These are phyloP conservation scores for Cheilosia variabilis DNA, from an alignment of 2,888 invertebrate genomes.

Conservation along the genomic window DNA sequence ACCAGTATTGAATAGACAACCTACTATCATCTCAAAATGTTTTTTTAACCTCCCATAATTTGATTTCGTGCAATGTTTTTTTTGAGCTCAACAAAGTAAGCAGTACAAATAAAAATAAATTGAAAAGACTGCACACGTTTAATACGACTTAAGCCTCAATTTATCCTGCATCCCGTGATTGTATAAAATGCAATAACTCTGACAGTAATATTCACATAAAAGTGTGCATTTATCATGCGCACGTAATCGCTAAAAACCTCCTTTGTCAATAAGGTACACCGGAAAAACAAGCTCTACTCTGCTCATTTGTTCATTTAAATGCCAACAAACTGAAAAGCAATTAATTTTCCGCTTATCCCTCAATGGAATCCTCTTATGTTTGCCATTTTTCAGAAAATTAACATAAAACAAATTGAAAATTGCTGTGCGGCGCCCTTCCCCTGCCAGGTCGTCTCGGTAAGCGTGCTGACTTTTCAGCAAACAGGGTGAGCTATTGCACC, in stretches of 20 bases:
- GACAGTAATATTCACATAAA: constrained; percentile 28
- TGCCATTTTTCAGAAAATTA: constrained; percentile 62
- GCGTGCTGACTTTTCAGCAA: constrained; percentile 42
- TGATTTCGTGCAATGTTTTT: no score
- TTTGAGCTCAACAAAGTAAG: no score
- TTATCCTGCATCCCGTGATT: background rate
- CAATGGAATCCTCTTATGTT: constrained; percentile 70
- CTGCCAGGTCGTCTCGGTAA: background rate
- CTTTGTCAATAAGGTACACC: constrained; percentile 52
- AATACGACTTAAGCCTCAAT: no score
- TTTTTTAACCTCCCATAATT: no score
- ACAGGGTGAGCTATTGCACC: constrained; percentile 53
- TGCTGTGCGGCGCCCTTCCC: constrained; percentile 29
- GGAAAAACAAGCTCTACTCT: constrained; percentile 27
- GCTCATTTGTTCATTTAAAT: constrained; percentile 62
- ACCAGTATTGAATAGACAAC: no score
- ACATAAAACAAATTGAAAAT: constrained; percentile 74
- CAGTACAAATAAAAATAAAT: no score
- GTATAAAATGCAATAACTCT: constrained; percentile 37
- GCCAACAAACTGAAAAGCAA: constrained; percentile 67
- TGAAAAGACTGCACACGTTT: background rate
- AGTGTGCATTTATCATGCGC: constrained; percentile 41
- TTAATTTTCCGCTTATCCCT: constrained; percentile 75
- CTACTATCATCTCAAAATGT: no score
- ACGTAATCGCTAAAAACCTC: constrained; percentile 51